Base-by-base conservation (phyloP, 1,140 invertebrate genomes). In the Mesaphorura yosii region DNA sequence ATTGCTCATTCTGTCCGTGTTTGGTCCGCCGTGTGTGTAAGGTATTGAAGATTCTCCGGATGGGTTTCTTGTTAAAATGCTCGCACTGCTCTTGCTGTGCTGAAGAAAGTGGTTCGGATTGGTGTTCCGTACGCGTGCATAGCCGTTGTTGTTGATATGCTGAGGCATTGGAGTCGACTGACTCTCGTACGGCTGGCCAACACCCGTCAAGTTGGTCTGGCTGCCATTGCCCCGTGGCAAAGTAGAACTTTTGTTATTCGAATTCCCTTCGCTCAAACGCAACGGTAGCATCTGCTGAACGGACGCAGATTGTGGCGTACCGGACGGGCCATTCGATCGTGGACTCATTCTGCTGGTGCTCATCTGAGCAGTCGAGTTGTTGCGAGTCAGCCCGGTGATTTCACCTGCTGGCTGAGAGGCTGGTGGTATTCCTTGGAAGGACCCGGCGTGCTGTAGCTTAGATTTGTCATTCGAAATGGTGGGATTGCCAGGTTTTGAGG, bases 201-300 rank as follows among this genome's bases (percentile, higher is more conserved):
- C n/a, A n/a, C n/a, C n/a, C n/a, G n/a, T n/a, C n/a, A n/a, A n/a
- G 37, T 38, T 58, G 0, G 61, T 56, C 14, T 55, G 40, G 42
- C 55, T 59, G 14, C 51, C 53, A 7, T 54, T 51, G 3, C 61
- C 58, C 15, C 61, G 57, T 2, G 61, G 61, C 6, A 63, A 39
- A 42, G 55, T 59, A 2, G 57, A 57, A 2, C 55, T 58, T 31
- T 54, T 54, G 17, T 56, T 55, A 15, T 39, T 48, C 12, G 49
- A 34, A 1, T 28, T 37, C 7, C 55, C 58, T 39, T 63, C 61
- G 44, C 57, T 59, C 15, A 59, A 34, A 39, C 55, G 27, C 4
- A 57, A 45, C 37, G 61, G 61, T 17, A 63, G 29, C 3, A 63
- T 10, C 53, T 63, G 60, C 40, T 63, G 61, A 25, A 63, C 48